A percentile compares a stretch with the other conserved stretches of the same genome.
Evolutionary conservation across 1,140 invertebrate genomes (phyloP).

Genomic region (Drosophila insularis): DNA sequence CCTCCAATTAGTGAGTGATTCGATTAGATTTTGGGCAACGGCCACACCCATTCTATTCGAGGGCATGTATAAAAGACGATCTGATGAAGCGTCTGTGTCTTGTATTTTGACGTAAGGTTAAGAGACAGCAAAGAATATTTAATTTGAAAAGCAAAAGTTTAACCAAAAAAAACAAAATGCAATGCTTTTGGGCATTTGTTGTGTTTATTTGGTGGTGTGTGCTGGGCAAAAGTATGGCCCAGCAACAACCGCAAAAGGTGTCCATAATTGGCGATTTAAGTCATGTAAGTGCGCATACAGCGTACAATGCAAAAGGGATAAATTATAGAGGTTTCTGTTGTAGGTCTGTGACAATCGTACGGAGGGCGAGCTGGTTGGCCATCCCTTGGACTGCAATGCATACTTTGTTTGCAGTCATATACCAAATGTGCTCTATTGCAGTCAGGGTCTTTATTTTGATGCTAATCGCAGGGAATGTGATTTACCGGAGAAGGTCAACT

Average conservation of each 20-base stretch:
- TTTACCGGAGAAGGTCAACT: constrained; percentile 48
- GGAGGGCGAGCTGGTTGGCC: constrained; percentile 45
- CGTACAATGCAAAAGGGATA: background rate
- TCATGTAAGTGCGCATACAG: constrained; percentile 41
- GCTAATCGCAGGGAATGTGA: constrained; percentile 38
- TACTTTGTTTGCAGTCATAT: constrained; percentile 57
- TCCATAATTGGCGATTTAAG: constrained; percentile 42
- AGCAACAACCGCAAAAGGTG: constrained; percentile 27
- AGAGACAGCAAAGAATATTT: constrained; percentile 26
- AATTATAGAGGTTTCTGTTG: background rate
- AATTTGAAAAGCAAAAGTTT: constrained; percentile 11
- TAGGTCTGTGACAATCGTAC: constrained; percentile 54
- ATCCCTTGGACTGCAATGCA: constrained; percentile 62
- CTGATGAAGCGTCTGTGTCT: background rate
- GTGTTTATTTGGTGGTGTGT: constrained; percentile 19
- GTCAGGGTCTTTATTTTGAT: constrained; percentile 57
- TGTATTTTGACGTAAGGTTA: background rate
- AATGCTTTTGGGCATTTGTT: constrained; percentile 54
- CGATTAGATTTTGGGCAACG: background rate
- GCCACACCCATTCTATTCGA: background rate
- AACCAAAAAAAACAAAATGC: constrained; percentile 9
- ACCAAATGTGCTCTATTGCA: constrained; percentile 52
- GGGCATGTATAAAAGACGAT: background rate
- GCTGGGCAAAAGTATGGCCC: constrained; percentile 12
- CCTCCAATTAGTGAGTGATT: background rate